Percentiles rank a stretch among this genome's conserved stretches.
Evolutionary conservation across 2,113 vertebrate genomes (phyloP).

Genomic region (Peromyscus maniculatus): DNA sequence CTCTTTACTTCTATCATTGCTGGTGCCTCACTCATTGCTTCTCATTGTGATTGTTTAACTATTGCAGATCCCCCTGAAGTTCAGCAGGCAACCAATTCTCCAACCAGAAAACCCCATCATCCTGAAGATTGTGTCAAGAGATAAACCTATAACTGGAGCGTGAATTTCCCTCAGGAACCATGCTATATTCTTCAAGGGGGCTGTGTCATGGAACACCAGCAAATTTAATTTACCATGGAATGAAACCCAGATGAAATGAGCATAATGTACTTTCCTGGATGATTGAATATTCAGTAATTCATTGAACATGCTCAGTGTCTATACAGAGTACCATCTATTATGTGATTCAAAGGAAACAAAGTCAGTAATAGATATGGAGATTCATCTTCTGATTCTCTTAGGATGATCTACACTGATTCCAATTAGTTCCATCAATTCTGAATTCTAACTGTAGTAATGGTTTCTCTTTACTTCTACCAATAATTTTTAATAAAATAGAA

Average conservation of each 20-base stretch:
- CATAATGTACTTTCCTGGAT: not conserved
- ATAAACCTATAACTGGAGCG: not conserved
- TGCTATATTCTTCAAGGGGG: not conserved
- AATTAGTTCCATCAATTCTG: not conserved
- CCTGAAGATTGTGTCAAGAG: slow-evolving; percentile 34
- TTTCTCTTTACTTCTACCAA: not conserved
- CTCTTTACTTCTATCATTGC: not conserved
- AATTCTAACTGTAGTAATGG: not conserved
- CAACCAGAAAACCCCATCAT: slow-evolving; percentile 59
- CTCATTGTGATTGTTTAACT: not conserved
- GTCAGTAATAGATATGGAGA: not conserved
- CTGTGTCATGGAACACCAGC: not conserved
- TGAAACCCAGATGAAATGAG: not conserved
- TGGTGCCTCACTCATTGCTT: slow-evolving; percentile 45
- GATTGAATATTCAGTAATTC: not conserved
- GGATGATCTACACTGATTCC: not conserved
- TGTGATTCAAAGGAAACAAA: not conserved
- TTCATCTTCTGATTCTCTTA: not conserved
- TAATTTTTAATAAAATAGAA: not conserved
- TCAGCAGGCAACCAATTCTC: slow-evolving; percentile 15
- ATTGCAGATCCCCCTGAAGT: slow-evolving; percentile 59
- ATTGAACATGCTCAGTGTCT: not conserved
- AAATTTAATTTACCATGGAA: not conserved
- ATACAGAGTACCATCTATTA: not conserved
- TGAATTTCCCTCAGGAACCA: slow-evolving; percentile 9